phyloP scores from a whole-genome alignment of 2,888 invertebrate genomes.

The Agrilus cyanescens region DNA sequence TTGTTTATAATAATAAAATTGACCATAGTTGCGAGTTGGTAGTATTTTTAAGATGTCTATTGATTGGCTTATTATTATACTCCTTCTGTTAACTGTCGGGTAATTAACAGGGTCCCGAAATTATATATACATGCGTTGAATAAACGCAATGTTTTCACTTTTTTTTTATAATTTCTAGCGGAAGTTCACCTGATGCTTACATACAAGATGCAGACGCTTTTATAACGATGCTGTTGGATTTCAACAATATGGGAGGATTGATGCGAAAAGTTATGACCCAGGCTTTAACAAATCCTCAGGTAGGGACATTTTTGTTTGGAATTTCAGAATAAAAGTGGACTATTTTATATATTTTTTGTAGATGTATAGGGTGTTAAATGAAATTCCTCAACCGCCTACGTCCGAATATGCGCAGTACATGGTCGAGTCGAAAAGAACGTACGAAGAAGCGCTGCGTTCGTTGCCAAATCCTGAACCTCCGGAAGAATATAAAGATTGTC shows the following conservation, averaged over 20 bases:
- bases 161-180: conserved; percentile 12
- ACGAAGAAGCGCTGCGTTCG: conserved; percentile 69
- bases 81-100: no score
- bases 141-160: no score
- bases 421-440: conserved; percentile 59
- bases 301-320: no score
- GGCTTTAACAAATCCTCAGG: conserved; percentile 78
- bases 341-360: conserved; percentile 26
- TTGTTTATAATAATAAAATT: no score
- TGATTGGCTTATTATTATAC: no score
- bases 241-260: conserved; percentile 93
- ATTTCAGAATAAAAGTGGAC: neutral
- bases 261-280: conserved; percentile 90
- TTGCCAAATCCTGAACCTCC: conserved; percentile 60
- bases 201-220: conserved; percentile 80
- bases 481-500: conserved; percentile 67
- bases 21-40: no score
- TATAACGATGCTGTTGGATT: conserved; percentile 82
- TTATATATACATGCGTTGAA: no score
- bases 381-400: conserved; percentile 50
- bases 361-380: conserved; percentile 62
- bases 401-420: conserved; percentile 64
- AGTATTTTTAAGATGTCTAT: no score
- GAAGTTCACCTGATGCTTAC: conserved; percentile 44
- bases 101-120: no score